Evolutionary conservation across 2,113 vertebrate genomes (phyloP), one percentile per base, ranked within the genome.

Genomic region (Telmatochromis brichardi): DNA sequence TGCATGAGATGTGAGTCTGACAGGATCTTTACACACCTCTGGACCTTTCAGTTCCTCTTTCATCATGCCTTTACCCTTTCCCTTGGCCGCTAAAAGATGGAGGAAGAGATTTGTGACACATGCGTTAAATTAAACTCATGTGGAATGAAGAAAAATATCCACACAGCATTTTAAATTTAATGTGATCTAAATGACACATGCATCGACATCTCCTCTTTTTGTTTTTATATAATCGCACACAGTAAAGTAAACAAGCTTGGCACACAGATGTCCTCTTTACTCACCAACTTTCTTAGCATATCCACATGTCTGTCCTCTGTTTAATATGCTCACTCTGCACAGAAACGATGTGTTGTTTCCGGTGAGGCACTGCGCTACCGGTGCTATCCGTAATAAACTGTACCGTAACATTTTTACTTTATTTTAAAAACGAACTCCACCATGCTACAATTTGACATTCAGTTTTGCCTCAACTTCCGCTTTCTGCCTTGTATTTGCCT

Each of bases 21-120:
- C 19, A 0, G 98, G 96, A 86, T 99, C 98, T 17, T 95, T 98
- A 91, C 98, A 99, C 60, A 99, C 96, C 6, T 98, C 98, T 0
- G 98, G 98, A 15, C 95, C 97, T 87, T 97, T 96, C n/a, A 96
- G 50, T 2, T n/a, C 96, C 35, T 98, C 97, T 85, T 96, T 97
- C 2, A 81, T 53, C 82, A 79, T 85, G 1, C 90, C 94, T 94
- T 98, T 98, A 0, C 95, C 96, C 89, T 98, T 99, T 23, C 88
- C 90, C 94, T 98, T 98, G 6, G 23, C 1, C 1, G 12, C 98
- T 98, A 90, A 2, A n/a, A 88, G 2, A 80, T 6, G 63, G 9
- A 6, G 6, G 58, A 23, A 14, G 4, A 58, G 15, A 78, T 78
- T 51, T 78, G 26, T 47, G 40, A 73, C 13, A 26, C 37, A 10